Base-by-base conservation (phyloP, 1,140 invertebrate species). In the Penaeus chinensis region DNA sequence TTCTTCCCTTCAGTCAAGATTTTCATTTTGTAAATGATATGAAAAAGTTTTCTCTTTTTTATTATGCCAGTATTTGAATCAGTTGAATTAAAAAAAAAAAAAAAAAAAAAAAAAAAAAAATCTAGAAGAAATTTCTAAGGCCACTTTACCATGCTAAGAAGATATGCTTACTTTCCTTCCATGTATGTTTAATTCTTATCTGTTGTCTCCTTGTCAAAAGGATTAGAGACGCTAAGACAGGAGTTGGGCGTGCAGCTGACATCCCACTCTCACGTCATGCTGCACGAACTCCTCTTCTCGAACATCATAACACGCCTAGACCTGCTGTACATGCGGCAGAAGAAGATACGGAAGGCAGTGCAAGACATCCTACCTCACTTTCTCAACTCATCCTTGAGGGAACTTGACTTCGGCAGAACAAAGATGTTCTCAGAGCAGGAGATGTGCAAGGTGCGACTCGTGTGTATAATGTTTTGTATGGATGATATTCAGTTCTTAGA, bases 401-500 rank as follows among this genome's bases (percentile, higher is more conserved):
- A 79, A 79, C 37, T 79, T 5, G 77, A 79, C 47, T 79, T 79
- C 37, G 77, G 77, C 16, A 79, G 54, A 47, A 24, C 22, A 8
- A 79, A 47, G 47, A 79, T 79, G 77, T 79, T 79, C 77, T 79
- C 77, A 0, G 77, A 79, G 54, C 32, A 32, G 16, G 54, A 79
- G 5, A 79, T 79, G 77, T 79, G 77, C 24, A 32, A 54, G 77
- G 77, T 79, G 54, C 5, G 42, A 10, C 27, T 27, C 13, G 16
- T 74, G 42, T 74, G 18, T 27, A 2, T 18, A 37, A 19, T 16
- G 27, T 74, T 74, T 7, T 16, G 16, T 54, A 11, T 54, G 11
- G 8, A 2, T 54, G 16, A 54, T 54, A 11, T 54, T 54, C 54
- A 16, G 54, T 54, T 54, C 16, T 54, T 5, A 1, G 54, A 1